A percentile compares a stretch with the other conserved stretches of the same genome.
phyloP scores from a whole-genome alignment of 2,113 vertebrate species.

The Lepus americanus region DNA sequence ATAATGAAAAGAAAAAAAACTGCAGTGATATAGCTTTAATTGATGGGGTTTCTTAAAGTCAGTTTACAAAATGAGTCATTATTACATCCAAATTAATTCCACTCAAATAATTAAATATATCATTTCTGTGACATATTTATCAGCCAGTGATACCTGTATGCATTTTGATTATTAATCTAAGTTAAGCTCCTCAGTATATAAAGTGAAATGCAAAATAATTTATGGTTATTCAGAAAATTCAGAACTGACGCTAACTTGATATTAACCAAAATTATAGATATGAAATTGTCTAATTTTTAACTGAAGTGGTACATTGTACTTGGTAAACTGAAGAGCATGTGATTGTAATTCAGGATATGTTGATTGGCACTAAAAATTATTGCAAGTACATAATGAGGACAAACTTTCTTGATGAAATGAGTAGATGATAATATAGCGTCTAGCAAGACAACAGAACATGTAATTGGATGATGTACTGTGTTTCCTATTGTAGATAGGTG shows the following conservation, averaged over 20 bases:
- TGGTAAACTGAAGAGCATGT: neutral
- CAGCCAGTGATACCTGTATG: neutral
- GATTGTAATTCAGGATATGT: constrained; percentile 54
- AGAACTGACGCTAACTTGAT: neutral
- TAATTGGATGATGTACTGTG: constrained; percentile 58
- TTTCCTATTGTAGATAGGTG: constrained; percentile 52
- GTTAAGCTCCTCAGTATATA: neutral
- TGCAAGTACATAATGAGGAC: constrained; percentile 69
- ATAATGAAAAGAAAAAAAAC: neutral
- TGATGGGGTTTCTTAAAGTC: neutral
- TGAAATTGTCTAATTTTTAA: constrained; percentile 63
- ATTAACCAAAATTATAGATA: constrained; percentile 56
- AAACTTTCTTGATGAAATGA: constrained; percentile 68
- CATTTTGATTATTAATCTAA: constrained; percentile 45
- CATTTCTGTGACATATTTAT: constrained; percentile 41
- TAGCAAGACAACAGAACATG: constrained; percentile 55
- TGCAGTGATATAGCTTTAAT: neutral
- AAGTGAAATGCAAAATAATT: constrained; percentile 8
- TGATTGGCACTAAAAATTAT: constrained; percentile 77
- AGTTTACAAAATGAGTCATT: neutral
- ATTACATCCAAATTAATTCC: constrained; percentile 22
- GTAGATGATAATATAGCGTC: constrained; percentile 36
- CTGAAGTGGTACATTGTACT: neutral
- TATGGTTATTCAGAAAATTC: constrained; percentile 47
- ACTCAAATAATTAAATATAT: neutral